Percentiles rank a stretch among this genome's conserved stretches.
phyloP scores from a whole-genome alignment of 2,888 invertebrate species.

The Urechis unicinctus region DNA sequence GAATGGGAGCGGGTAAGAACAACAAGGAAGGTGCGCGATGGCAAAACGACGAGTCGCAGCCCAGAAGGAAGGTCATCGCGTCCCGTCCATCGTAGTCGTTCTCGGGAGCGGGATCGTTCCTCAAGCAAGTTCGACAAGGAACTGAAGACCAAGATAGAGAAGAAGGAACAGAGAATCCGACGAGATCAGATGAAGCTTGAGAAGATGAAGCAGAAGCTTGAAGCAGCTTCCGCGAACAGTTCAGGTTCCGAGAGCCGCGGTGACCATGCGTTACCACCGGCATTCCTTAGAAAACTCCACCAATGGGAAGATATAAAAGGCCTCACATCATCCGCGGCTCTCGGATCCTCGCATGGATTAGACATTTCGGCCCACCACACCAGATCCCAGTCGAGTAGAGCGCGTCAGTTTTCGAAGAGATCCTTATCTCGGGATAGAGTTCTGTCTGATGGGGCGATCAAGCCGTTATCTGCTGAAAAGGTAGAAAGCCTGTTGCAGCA shows the following conservation, averaged over 20 bases:
- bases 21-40: conserved; percentile 21
- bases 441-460: conserved; percentile 4
- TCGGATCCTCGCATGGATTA: neutral
- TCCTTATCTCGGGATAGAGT: neutral
- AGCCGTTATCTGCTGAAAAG: neutral
- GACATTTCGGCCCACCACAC: conserved; percentile 6
- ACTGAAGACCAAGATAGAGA: conserved; percentile 16
- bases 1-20: conserved; percentile 66
- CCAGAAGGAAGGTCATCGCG: neutral
- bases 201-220: conserved; percentile 52
- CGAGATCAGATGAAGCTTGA: conserved; percentile 61
- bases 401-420: neutral
- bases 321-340: neutral
- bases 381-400: conserved; percentile 11
- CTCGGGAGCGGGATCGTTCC: conserved; percentile 14
- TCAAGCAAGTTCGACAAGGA: conserved; percentile 15
- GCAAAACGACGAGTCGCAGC: conserved; percentile 11
- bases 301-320: conserved; percentile 64
- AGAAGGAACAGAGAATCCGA: conserved; percentile 54
- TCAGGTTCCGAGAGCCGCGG: neutral
- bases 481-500: too few relatives aligned
- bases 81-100: neutral
- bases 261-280: conserved; percentile 52
- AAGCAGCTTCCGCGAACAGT: conserved; percentile 3
- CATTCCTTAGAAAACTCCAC: conserved; percentile 81